Conservation (phyloP, 2,113 vertebrate genomes). For the Cathartes aura region DNA sequence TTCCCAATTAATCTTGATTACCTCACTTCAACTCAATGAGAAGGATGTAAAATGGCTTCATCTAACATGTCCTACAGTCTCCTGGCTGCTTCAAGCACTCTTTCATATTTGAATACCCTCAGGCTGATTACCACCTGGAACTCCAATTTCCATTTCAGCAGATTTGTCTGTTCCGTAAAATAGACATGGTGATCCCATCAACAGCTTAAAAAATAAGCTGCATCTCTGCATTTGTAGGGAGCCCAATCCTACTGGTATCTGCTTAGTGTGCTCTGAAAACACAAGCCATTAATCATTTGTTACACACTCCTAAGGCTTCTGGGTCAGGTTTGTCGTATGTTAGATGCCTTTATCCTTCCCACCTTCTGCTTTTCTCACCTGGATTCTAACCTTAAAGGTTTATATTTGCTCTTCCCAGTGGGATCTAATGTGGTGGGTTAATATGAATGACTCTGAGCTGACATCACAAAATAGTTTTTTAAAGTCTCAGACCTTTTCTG, state of each 20-base stretch:
- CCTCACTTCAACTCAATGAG: background rate
- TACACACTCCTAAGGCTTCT: background rate
- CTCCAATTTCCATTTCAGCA: background rate
- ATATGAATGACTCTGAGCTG: background rate
- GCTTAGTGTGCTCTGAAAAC: background rate
- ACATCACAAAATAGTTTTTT: slow-evolving; percentile 28
- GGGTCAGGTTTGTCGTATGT: background rate
- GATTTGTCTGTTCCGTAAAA: background rate
- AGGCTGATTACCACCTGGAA: background rate
- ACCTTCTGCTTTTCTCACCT: background rate
- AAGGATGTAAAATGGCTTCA: background rate
- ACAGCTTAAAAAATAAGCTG: background rate
- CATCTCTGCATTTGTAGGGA: background rate
- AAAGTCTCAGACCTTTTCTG: background rate
- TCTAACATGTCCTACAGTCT: background rate
- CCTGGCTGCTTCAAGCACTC: background rate
- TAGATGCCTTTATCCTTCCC: background rate
- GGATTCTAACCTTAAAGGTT: background rate
- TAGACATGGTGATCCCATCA: background rate
- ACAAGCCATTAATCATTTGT: background rate
- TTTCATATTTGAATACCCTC: background rate
- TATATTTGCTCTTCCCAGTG: background rate
- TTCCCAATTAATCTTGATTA: background rate
- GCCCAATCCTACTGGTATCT: background rate
- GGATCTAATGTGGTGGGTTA: slow-evolving; percentile 8